A percentile compares a stretch with the other conserved stretches of the same genome.
These are phyloP conservation scores for Daboia siamensis DNA, from an alignment of 2,113 vertebrate species.

Conservation along the genomic window DNA sequence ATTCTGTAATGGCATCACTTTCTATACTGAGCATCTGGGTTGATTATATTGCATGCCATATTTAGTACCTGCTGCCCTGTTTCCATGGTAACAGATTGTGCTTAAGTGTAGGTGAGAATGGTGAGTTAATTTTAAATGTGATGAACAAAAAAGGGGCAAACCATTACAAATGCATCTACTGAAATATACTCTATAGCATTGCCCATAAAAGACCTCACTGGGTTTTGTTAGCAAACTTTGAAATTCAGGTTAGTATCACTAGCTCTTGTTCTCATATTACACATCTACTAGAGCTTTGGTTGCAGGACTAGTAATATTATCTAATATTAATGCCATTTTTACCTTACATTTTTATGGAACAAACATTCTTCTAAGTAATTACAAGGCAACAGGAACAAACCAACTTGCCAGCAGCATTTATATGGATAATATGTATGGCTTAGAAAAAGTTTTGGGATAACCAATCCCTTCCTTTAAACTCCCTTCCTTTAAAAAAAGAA, in stretches of 20 bases:
- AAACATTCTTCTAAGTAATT: not conserved
- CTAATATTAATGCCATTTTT: not conserved
- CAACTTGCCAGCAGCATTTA: too few species aligned
- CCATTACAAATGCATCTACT: conserved; percentile 19
- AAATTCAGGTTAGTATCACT: not conserved
- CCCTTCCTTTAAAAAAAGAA: too few species aligned
- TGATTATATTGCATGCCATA: conserved; percentile 24
- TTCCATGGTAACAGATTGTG: conserved; percentile 47
- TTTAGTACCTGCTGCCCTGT: conserved; percentile 41
- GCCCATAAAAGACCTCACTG: not conserved
- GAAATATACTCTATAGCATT: conserved; percentile 1
- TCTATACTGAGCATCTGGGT: conserved; percentile 11
- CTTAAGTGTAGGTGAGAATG: conserved; percentile 50
- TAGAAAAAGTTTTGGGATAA: not conserved
- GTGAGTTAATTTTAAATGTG: conserved; percentile 56
- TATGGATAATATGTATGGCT: too few species aligned
- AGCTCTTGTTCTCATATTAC: not conserved
- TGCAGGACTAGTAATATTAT: not conserved
- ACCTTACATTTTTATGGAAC: not conserved
- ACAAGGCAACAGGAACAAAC: not conserved
- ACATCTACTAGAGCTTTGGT: not conserved
- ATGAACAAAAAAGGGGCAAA: conserved; percentile 1
- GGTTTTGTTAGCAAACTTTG: conserved; percentile 14
- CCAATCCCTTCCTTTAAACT: not conserved
- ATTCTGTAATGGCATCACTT: conserved; percentile 5